Conservation (phyloP, 2,888 invertebrate genomes). For the Conistra vaccinii region DNA sequence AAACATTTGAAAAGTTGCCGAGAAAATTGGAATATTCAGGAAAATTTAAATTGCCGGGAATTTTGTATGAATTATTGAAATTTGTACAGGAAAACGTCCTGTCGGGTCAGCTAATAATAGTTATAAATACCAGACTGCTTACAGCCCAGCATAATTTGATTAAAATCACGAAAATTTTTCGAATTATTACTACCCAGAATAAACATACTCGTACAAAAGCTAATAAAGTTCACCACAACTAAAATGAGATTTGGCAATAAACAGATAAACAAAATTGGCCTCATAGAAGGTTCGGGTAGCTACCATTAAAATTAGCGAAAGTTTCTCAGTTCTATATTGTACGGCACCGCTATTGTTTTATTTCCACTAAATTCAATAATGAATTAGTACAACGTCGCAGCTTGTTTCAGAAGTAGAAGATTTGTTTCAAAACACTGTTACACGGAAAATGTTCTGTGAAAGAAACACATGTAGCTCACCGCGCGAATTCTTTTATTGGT, state of each 20-base stretch:
- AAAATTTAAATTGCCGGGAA: no score
- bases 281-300: neutral
- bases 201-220: slow-evolving; percentile 11
- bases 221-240: neutral
- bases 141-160: neutral
- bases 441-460: slow-evolving; percentile 41
- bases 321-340: slow-evolving; percentile 18
- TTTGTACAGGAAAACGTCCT: no score
- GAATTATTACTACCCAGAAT: neutral
- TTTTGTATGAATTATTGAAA: no score
- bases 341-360: slow-evolving; percentile 48
- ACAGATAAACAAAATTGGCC: slow-evolving; percentile 15
- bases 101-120: neutral
- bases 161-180: neutral
- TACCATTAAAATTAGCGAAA: slow-evolving; percentile 24
- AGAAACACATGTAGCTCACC: slow-evolving; percentile 53
- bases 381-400: slow-evolving; percentile 58
- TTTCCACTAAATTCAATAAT: slow-evolving; percentile 64
- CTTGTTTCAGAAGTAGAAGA: slow-evolving; percentile 58
- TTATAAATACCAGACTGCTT: neutral
- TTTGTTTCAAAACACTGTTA: slow-evolving; percentile 55
- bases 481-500: slow-evolving; percentile 43
- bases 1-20: no score
- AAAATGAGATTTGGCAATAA: slow-evolving; percentile 21
- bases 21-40: no score